Percentiles rank a stretch among this genome's conserved stretches.
Evolutionary conservation across 2,113 vertebrate species (phyloP).

Genomic region (Labeo catla): DNA sequence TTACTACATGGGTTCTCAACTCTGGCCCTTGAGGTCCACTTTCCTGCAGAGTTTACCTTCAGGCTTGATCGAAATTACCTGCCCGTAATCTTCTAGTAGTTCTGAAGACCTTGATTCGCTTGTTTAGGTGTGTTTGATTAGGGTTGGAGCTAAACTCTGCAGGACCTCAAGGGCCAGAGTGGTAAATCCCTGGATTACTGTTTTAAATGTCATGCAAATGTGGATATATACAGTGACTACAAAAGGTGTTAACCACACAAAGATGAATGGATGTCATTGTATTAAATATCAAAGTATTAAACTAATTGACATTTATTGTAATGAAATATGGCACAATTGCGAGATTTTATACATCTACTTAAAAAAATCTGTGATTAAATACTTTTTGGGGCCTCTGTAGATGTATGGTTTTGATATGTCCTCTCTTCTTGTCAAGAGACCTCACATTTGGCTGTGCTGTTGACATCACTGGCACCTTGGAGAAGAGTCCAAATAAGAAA

Average conservation of each 20-base stretch:
- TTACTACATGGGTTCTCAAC: too few relatives aligned
- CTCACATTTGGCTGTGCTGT: conserved; percentile 89
- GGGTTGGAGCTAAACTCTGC: too few relatives aligned
- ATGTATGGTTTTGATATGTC: neutral
- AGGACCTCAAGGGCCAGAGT: too few relatives aligned
- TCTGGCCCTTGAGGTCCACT: too few relatives aligned
- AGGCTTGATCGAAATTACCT: too few relatives aligned
- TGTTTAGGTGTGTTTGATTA: too few relatives aligned
- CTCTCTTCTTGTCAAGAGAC: conserved; percentile 68
- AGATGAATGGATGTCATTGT: neutral
- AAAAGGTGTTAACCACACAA: neutral
- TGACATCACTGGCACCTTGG: conserved; percentile 83
- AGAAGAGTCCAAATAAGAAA: conserved; percentile 81
- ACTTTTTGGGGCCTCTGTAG: neutral
- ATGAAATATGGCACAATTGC: neutral
- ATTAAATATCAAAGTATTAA: neutral
- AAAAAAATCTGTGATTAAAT: too few relatives aligned
- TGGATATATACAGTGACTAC: neutral
- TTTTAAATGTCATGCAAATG: neutral
- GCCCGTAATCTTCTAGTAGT: too few relatives aligned
- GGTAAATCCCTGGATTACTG: too few relatives aligned
- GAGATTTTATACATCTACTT: too few relatives aligned
- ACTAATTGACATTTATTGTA: neutral
- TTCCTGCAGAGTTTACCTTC: too few relatives aligned
- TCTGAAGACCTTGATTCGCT: too few relatives aligned